These are phyloP conservation scores for Myotis daubentonii DNA, from an alignment of 2,797 vertebrate species.

Conservation along the genomic window DNA sequence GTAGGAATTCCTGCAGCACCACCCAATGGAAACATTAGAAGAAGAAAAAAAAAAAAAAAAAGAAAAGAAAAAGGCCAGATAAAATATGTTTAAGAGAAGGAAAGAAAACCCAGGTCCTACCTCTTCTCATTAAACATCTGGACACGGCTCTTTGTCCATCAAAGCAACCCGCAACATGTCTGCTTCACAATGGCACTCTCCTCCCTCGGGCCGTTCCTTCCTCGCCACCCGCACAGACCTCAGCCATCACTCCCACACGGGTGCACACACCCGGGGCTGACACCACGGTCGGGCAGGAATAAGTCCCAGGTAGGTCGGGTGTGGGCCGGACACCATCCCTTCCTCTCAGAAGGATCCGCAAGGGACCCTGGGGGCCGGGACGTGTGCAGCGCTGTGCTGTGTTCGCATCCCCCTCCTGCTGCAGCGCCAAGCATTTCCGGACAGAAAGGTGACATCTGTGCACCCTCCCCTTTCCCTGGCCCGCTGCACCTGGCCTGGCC, in stretches of 20 bases:
- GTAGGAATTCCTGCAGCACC: constrained; percentile 94
- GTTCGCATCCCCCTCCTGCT: neutral
- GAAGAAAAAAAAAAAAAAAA: neutral
- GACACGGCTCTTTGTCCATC: neutral
- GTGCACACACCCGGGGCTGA: fast-evolving
- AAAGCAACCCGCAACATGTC: fast-evolving
- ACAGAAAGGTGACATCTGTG: constrained; percentile 22
- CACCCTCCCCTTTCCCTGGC: neutral
- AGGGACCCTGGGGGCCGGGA: neutral
- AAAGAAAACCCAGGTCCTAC: constrained; percentile 26
- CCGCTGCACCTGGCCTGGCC: neutral
- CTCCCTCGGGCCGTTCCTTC: neutral
- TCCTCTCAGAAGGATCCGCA: constrained; percentile 25
- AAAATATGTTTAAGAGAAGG: constrained; percentile 38
- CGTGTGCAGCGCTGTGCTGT: constrained; percentile 43
- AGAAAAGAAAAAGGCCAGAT: neutral
- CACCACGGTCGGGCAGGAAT: constrained; percentile 20
- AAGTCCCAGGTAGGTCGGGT: neutral
- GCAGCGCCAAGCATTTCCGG: neutral
- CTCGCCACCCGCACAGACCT: neutral
- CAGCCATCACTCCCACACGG: too few species aligned
- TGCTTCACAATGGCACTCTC: neutral
- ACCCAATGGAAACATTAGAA: constrained; percentile 89
- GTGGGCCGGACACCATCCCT: neutral
- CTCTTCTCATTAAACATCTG: neutral